A percentile compares a stretch with the other conserved stretches of the same genome.
Conservation (phyloP, 1,140 invertebrate species). For the Chionoecetes opilio region DNA sequence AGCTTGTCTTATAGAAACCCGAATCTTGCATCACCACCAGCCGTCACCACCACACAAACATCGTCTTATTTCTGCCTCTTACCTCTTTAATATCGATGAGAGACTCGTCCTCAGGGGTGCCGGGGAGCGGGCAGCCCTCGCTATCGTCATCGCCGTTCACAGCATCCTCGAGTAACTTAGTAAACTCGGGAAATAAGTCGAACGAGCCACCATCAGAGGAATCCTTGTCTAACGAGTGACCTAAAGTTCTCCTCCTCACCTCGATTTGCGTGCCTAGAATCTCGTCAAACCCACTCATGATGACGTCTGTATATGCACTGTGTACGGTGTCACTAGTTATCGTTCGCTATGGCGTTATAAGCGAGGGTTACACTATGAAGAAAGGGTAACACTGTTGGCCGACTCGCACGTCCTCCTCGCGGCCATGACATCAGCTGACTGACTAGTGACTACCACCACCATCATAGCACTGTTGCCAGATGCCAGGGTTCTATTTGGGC, state of each 20-base stretch:
- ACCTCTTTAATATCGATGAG: slow-evolving; percentile 73
- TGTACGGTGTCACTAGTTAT: no score
- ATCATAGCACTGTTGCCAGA: neutral
- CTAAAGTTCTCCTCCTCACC: slow-evolving; percentile 74
- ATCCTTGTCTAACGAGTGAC: slow-evolving; percentile 38
- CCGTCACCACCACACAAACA: neutral
- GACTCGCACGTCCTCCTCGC: no score
- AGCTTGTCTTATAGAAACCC: no score
- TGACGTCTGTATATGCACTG: neutral
- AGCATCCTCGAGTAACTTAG: slow-evolving; percentile 76
- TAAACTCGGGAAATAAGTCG: slow-evolving; percentile 81
- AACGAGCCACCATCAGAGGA: slow-evolving; percentile 58
- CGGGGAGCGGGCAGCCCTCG: slow-evolving; percentile 89
- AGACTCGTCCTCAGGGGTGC: slow-evolving; percentile 91
- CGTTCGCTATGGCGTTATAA: neutral
- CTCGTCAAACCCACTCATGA: slow-evolving; percentile 76
- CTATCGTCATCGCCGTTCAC: slow-evolving; percentile 89
- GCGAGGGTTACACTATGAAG: slow-evolving; percentile 15
- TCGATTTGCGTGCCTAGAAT: slow-evolving; percentile 68
- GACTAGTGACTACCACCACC: no score
- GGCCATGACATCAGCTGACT: slow-evolving; percentile 55
- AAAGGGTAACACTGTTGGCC: neutral
- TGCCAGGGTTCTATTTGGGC: no score
- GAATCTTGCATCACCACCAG: slow-evolving; percentile 58
- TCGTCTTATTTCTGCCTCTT: slow-evolving; percentile 3